These are phyloP conservation scores for Pelosia muscerda DNA, from an alignment of 2,888 invertebrate genomes.

Conservation along the genomic window DNA sequence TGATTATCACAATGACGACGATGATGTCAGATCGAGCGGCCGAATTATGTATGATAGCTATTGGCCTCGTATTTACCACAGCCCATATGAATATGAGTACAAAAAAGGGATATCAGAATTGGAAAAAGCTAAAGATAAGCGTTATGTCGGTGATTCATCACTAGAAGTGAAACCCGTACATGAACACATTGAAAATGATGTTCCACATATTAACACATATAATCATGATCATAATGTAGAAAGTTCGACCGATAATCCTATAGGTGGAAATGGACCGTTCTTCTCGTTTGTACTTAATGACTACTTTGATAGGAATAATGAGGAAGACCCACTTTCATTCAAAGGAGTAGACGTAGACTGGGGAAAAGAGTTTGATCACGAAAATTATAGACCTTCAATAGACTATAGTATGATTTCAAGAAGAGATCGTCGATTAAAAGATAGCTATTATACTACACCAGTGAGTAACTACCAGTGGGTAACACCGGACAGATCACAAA, in stretches of 20 bases:
- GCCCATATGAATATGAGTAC: constrained; percentile 68
- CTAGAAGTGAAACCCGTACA: constrained; percentile 70
- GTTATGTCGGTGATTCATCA: constrained; percentile 54
- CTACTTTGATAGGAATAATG: constrained; percentile 67
- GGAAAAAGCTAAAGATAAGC: constrained; percentile 74
- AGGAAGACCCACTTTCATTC: constrained; percentile 69
- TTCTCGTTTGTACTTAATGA: constrained; percentile 74
- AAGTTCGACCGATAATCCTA: constrained; percentile 66
- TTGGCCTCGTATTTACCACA: constrained; percentile 72
- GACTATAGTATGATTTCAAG: constrained; percentile 37
- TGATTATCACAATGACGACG: constrained; percentile 67
- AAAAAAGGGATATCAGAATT: constrained; percentile 57
- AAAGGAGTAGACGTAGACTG: constrained; percentile 69
- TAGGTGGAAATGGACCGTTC: constrained; percentile 69
- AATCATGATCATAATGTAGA: constrained; percentile 31
- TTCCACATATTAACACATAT: constrained; percentile 36
- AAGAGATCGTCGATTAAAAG: constrained; percentile 53
- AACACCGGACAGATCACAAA: constrained; percentile 13
- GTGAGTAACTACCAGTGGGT: background rate
- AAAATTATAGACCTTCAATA: constrained; percentile 37
- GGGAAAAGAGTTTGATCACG: constrained; percentile 66
- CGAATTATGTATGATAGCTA: constrained; percentile 59
- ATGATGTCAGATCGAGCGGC: constrained; percentile 70
- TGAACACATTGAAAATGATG: constrained; percentile 66
- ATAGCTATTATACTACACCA: constrained; percentile 26